Conservation (phyloP, 1,140 invertebrate species). For the Carcinoscorpius rotundicauda region DNA sequence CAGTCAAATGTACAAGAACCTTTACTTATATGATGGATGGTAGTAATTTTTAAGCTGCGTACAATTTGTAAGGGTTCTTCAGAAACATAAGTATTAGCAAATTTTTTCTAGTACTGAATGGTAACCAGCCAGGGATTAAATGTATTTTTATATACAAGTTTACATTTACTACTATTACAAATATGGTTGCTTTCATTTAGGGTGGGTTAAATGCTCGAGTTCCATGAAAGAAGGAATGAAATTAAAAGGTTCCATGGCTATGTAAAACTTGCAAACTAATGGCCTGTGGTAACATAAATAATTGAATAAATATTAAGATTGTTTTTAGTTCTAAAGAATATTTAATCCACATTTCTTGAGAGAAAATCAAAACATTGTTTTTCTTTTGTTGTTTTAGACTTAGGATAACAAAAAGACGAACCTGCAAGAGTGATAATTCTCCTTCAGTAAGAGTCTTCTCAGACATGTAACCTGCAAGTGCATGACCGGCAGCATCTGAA, state of each 20-base stretch:
- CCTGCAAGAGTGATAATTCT: constrained; percentile 53
- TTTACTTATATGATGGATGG: no score
- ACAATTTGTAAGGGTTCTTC: no score
- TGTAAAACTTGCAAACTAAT: not conserved
- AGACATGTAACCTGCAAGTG: constrained; percentile 59
- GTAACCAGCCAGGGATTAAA: no score
- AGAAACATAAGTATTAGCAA: no score
- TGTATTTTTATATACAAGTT: no score
- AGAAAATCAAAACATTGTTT: not conserved
- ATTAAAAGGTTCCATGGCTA: not conserved
- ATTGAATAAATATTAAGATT: not conserved
- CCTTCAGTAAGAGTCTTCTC: constrained; percentile 41
- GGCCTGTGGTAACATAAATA: not conserved
- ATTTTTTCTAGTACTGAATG: no score
- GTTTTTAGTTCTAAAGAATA: not conserved
- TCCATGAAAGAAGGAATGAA: no score
- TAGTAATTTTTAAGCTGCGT: no score
- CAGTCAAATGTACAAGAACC: not conserved
- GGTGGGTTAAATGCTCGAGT: no score
- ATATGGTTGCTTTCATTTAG: no score
- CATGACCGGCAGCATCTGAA: constrained; percentile 49
- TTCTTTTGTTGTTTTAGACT: not conserved
- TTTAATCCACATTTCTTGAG: not conserved
- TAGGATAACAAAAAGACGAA: constrained; percentile 24
- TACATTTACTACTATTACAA: no score